phyloP scores from a whole-genome alignment of 2,113 vertebrate species.

The Silurus asotus region DNA sequence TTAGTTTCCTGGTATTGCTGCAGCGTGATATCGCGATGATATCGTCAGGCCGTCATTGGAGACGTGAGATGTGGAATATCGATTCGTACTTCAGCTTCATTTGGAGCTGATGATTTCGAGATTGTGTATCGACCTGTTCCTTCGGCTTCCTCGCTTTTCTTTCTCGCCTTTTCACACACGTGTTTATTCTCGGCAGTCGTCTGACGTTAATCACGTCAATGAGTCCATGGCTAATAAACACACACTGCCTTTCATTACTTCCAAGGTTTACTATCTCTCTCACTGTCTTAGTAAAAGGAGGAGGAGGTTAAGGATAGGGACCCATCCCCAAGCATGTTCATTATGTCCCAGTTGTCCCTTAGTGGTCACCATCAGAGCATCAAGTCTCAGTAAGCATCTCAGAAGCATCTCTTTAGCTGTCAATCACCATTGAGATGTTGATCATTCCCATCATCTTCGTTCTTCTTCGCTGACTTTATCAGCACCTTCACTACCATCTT shows the following conservation, averaged over 20 bases:
- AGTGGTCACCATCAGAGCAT: not conserved
- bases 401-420: too few species aligned
- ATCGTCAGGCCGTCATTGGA: not conserved
- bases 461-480: not conserved
- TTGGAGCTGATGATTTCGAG: constrained; percentile 46
- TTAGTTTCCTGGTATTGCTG: not conserved
- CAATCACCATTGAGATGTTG: not conserved
- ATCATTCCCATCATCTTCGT: not conserved
- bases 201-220: constrained; percentile 47
- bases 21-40: not conserved
- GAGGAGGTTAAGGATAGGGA: not conserved
- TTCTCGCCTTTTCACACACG: constrained; percentile 38
- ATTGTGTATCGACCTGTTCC: constrained; percentile 48
- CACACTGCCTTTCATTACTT: constrained; percentile 42
- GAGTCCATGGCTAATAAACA: constrained; percentile 45
- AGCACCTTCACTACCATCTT: not conserved
- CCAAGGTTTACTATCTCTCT: constrained; percentile 27
- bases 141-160: constrained; percentile 32
- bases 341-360: not conserved
- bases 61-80: not conserved
- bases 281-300: not conserved
- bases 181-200: constrained; percentile 37
- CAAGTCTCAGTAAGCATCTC: too few species aligned
- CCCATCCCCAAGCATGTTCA: not conserved
- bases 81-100: not conserved